phyloP scores from a whole-genome alignment of 2,888 invertebrate species.

The Cecidostiba fungosa region DNA sequence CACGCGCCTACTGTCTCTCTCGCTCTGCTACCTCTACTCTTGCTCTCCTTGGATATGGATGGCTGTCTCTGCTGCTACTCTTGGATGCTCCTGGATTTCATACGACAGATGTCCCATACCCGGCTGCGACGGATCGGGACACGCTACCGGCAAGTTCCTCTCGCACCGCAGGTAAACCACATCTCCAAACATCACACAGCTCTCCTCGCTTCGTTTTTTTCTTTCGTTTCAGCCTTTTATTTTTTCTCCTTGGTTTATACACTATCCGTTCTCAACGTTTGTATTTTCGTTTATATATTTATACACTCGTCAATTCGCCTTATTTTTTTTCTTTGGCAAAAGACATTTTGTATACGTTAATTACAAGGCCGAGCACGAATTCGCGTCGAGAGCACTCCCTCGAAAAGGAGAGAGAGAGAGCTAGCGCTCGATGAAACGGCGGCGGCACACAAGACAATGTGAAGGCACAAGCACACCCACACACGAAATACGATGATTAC shows the following conservation, averaged over 20 bases:
- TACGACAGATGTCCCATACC: conserved; percentile 92
- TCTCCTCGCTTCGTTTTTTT: neutral
- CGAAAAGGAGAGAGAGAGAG: neutral
- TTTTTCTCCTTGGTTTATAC: conserved; percentile 16
- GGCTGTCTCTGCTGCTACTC: conserved; percentile 6
- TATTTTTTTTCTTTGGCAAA: neutral
- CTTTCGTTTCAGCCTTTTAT: conserved; percentile 9
- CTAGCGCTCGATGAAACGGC: neutral
- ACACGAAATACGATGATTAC: conserved; percentile 70
- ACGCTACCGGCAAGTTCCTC: conserved; percentile 98
- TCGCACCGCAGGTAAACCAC: conserved; percentile 94
- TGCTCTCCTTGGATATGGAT: conserved; percentile 40
- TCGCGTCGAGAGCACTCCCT: neutral
- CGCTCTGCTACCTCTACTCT: conserved; percentile 52
- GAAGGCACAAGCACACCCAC: neutral
- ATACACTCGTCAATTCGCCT: neutral
- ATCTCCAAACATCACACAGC: neutral
- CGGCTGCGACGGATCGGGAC: conserved; percentile 98
- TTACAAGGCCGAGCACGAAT: neutral
- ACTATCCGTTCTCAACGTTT: neutral
- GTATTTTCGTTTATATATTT: neutral
- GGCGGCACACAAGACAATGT: neutral
- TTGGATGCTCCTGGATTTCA: conserved; percentile 18
- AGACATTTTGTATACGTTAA: neutral
- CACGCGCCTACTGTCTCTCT: conserved; percentile 65